Evolutionary conservation across 2,888 invertebrate genomes (phyloP).

Genomic region (Euproctis similis): DNA sequence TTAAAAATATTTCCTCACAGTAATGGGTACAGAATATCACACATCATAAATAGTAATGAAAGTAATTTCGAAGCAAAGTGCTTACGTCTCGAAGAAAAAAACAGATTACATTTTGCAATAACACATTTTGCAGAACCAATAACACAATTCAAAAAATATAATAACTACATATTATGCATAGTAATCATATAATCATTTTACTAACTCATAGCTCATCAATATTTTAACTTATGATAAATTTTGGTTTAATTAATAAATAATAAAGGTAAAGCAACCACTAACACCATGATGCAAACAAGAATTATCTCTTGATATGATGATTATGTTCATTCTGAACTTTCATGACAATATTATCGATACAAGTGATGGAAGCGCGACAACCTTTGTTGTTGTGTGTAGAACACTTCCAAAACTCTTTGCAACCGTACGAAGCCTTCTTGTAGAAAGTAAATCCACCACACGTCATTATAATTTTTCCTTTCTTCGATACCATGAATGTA

Average conservation of each 20-base stretch:
- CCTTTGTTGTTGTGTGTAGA: constrained; percentile 3
- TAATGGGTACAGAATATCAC: too few relatives aligned
- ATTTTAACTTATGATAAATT: too few relatives aligned
- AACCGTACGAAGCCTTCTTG: background rate
- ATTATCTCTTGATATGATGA: background rate
- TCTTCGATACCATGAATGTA: constrained; percentile 13
- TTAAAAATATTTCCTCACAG: too few relatives aligned
- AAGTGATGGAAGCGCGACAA: constrained; percentile 1
- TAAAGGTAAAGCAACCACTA: background rate
- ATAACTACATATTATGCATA: background rate
- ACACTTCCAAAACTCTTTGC: constrained; percentile 2
- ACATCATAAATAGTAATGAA: too few relatives aligned
- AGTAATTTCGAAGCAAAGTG: too few relatives aligned
- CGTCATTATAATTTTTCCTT: constrained; percentile 18
- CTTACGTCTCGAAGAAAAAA: too few relatives aligned
- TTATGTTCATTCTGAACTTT: background rate
- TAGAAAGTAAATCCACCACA: constrained; percentile 8
- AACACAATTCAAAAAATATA: background rate
- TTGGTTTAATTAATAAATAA: too few relatives aligned
- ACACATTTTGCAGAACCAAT: background rate
- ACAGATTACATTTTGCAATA: too few relatives aligned
- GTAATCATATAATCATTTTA: too few relatives aligned
- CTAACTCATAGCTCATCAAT: too few relatives aligned
- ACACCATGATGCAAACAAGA: too few relatives aligned
- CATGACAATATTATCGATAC: constrained; percentile 1